Conservation (phyloP, 2,888 invertebrate species). For the Drosophila gaucha region DNA sequence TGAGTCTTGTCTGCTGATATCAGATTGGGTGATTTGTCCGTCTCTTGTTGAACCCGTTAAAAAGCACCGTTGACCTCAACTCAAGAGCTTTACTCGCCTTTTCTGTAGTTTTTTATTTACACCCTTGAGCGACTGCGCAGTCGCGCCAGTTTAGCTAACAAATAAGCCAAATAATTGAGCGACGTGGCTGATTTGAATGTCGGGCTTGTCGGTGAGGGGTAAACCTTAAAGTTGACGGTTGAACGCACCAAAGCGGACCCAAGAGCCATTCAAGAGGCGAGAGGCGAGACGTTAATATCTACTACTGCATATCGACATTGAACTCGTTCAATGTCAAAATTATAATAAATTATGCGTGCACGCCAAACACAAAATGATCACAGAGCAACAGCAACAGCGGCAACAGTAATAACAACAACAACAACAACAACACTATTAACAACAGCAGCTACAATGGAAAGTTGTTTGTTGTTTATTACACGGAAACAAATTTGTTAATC, state of each 20-base stretch:
- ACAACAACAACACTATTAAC: conserved; percentile 37
- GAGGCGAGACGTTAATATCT: conserved; percentile 13
- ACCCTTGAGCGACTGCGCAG: conserved; percentile 71
- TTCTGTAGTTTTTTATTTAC: conserved; percentile 25
- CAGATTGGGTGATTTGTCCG: conserved; percentile 2
- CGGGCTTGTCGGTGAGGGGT: conserved; percentile 1
- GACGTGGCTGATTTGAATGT: conserved; percentile 62
- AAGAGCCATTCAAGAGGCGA: conserved; percentile 10
- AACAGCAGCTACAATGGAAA: conserved; percentile 56
- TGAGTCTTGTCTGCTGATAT: conserved; percentile 11
- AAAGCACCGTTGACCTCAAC: conserved; percentile 77
- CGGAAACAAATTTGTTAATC: conserved; percentile 66
- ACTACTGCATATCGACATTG: conserved; percentile 81
- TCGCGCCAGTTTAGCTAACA: conserved; percentile 62
- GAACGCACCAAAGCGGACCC: conserved; percentile 50
- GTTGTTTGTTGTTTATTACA: conserved; percentile 71
- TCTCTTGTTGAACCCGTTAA: conserved; percentile 61
- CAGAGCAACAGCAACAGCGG: conserved; percentile 34
- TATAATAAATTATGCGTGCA: conserved; percentile 78
- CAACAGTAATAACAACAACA: conserved; percentile 31
- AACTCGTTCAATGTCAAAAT: conserved; percentile 82
- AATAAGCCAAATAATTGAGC: conserved; percentile 74
- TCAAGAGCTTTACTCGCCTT: conserved; percentile 24
- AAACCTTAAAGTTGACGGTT: conserved; percentile 28
- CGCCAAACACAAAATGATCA: conserved; percentile 37